Percentiles rank a stretch among this genome's conserved stretches.
These are phyloP conservation scores for Echinops telfairi DNA, from an alignment of 2,113 vertebrate species.

Conservation along the genomic window DNA sequence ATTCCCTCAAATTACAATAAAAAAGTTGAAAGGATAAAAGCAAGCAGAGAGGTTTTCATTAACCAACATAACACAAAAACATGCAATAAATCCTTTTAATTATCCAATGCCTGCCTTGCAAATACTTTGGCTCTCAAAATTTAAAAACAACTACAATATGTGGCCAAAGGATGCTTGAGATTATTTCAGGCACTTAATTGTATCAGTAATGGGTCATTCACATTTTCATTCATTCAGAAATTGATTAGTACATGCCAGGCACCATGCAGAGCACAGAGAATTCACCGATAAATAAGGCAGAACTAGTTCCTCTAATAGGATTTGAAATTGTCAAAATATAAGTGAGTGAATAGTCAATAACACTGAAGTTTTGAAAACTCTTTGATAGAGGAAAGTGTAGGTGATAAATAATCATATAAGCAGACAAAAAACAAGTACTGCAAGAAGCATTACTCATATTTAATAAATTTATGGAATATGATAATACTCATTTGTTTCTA, in stretches of 20 bases:
- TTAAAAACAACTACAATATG: background rate
- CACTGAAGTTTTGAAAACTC: background rate
- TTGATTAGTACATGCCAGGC: background rate
- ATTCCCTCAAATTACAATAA: no score
- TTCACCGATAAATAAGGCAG: background rate
- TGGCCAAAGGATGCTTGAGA: background rate
- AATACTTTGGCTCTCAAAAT: constrained; percentile 21
- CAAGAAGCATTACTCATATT: background rate
- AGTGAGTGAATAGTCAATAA: background rate
- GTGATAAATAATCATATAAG: background rate
- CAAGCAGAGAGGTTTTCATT: background rate
- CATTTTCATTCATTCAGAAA: constrained; percentile 42
- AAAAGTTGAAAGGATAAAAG: no score
- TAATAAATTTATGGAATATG: background rate
- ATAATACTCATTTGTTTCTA: background rate
- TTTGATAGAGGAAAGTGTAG: background rate
- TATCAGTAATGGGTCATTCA: background rate
- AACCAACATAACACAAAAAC: background rate
- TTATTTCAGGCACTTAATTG: background rate
- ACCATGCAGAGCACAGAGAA: background rate
- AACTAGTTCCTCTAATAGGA: background rate
- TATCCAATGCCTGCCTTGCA: background rate
- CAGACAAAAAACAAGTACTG: background rate
- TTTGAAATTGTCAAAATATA: constrained; percentile 9
- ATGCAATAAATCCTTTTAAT: background rate